Evolutionary conservation across 2,113 vertebrate species (phyloP), one percentile per base, ranked within the genome.

Genomic region (Helogale parvula): DNA sequence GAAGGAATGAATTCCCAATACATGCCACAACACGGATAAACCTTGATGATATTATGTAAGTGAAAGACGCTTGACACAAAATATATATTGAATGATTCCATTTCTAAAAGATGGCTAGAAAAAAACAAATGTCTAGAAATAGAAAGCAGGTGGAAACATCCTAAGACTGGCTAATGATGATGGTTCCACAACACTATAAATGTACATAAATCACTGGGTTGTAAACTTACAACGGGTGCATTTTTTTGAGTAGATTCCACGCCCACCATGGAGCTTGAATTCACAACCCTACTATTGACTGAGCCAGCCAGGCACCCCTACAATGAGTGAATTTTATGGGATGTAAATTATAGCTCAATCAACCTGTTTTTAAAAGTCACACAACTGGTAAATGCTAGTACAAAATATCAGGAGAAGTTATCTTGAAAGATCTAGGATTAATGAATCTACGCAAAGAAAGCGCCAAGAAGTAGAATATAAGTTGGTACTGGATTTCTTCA

Each of bases 341-440:
- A 50, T 8, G 3, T 29, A 47, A 71, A 5, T 47, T 71, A 88
- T 80, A 84, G 4, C 85, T 57, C 60, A 93, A 23, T 76, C 77
- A 54, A 72, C 11, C 15, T 76, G 16, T 65, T 85, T 74, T 65
- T n/a, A 81, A 72, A 93, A 94, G 29, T 77, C 38, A 74, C 16
- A 41, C 21, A 60, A 45, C 16, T 79, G 38, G 25, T 66, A 88
- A 74, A n/a, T 57, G 50, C 14, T 41, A 76, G 38, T 47, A 68
- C 60, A 82, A 76, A 88, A 85, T 45, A 57, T 31, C 85, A 79
- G 94, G 41, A 29, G 88, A 96, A 93, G 3, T 71, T 82, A 38
- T 50, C 5, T 50, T 82, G 8, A 83, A 93, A 94, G 47, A 79
- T 66, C 41, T 93, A 47, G 69, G 27, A 50, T 41, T 57, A 90